Percentiles rank a stretch among this genome's conserved stretches.
phyloP scores from a whole-genome alignment of 2,888 invertebrate genomes.

The Drosophila formosana region DNA sequence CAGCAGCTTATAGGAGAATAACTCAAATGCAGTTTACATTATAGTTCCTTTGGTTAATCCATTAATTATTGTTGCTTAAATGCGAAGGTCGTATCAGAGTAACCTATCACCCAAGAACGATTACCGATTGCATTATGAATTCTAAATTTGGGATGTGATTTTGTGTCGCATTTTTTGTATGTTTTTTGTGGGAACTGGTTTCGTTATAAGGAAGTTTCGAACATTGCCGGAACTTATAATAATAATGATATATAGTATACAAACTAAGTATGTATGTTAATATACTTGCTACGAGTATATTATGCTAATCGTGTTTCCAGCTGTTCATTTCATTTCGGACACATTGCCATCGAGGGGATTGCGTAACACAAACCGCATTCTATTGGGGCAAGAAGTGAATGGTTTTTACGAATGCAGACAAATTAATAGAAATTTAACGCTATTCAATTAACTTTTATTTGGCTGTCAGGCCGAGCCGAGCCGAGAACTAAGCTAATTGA shows the following conservation, averaged over 20 bases:
- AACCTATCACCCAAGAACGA: slow-evolving; percentile 30
- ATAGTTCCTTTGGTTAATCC: slow-evolving; percentile 20
- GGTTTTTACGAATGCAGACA: slow-evolving; percentile 3
- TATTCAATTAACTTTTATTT: slow-evolving; percentile 41
- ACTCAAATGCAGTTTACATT: slow-evolving; percentile 10
- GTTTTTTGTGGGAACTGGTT: slow-evolving; percentile 48
- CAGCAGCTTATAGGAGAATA: slow-evolving; percentile 4
- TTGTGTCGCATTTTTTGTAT: slow-evolving; percentile 11
- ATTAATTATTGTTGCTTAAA: slow-evolving; percentile 45
- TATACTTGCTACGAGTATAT: slow-evolving; percentile 27
- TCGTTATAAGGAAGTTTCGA: slow-evolving; percentile 62
- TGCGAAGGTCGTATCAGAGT: slow-evolving; percentile 35
- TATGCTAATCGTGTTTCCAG: slow-evolving; percentile 48
- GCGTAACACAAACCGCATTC: slow-evolving; percentile 20
- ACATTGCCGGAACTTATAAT: slow-evolving; percentile 63
- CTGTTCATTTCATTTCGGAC: not conserved
- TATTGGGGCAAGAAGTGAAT: slow-evolving; percentile 26
- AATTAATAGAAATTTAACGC: slow-evolving; percentile 34
- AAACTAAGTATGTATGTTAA: slow-evolving; percentile 31
- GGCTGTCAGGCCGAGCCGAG: slow-evolving; percentile 27
- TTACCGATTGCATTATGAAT: slow-evolving; percentile 46
- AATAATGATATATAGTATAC: slow-evolving; percentile 49
- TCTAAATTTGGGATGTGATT: slow-evolving; percentile 28
- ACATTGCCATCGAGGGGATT: slow-evolving; percentile 11
- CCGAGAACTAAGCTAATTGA: slow-evolving; percentile 70